A percentile compares a stretch with the other conserved stretches of the same genome.
Conservation (phyloP, 2,113 vertebrate species). For the Sula dactylatra region DNA sequence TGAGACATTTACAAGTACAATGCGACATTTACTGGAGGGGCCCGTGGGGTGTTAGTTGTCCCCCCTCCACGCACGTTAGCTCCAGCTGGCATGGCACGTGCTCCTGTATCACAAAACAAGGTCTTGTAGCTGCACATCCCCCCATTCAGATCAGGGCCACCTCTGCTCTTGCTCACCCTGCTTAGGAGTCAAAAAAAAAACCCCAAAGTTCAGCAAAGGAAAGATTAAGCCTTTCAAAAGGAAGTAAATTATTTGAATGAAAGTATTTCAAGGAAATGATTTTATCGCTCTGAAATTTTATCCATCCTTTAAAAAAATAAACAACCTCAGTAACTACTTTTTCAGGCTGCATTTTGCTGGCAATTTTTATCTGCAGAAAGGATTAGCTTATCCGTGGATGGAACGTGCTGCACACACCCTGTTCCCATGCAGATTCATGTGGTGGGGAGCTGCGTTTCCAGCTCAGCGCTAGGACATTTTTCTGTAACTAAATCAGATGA, state of each 20-base stretch:
- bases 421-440: constrained; percentile 38
- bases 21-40: background rate
- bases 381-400: constrained; percentile 18
- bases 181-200: background rate
- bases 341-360: background rate
- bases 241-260: background rate
- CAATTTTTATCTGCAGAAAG: constrained; percentile 48
- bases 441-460: background rate
- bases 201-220: background rate
- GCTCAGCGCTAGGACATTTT: background rate
- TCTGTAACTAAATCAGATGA: constrained; percentile 28
- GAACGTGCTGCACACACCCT: constrained; percentile 51
- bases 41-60: background rate
- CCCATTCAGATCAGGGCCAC: background rate
- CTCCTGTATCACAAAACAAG: background rate
- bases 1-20: constrained; percentile 34
- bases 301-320: background rate
- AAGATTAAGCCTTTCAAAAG: background rate
- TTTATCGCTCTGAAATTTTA: background rate
- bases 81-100: constrained; percentile 38
- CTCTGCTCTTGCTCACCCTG: background rate
- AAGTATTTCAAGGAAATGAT: constrained; percentile 5
- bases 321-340: background rate
- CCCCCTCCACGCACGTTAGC: background rate
- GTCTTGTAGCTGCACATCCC: background rate